Percentiles rank a stretch among this genome's conserved stretches.
phyloP scores from a whole-genome alignment of 1,140 invertebrate genomes.

The Copidosoma floridanum region DNA sequence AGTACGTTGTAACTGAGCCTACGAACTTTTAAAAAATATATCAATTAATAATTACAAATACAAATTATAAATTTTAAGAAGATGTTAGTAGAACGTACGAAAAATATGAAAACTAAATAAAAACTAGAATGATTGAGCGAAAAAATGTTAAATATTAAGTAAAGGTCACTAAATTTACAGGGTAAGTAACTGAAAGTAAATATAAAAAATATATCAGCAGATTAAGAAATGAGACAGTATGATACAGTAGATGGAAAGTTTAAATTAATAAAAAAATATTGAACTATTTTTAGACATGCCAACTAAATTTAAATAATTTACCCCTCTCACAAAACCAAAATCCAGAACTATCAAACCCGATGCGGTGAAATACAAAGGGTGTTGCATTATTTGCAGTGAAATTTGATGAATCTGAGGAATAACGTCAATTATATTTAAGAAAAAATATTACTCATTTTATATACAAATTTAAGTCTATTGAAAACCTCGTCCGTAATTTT shows the following conservation, averaged over 20 bases:
- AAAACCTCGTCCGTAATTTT: slow-evolving; percentile 9
- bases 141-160: too few species aligned
- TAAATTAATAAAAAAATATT: too few species aligned
- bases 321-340: slow-evolving; percentile 34
- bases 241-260: too few species aligned
- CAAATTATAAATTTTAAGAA: not conserved
- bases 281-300: not conserved
- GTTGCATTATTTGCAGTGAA: slow-evolving; percentile 39
- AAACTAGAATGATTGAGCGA: not conserved
- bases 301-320: slow-evolving; percentile 12
- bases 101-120: not conserved
- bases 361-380: slow-evolving; percentile 38
- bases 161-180: too few species aligned
- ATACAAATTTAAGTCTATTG: slow-evolving; percentile 27
- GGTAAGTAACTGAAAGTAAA: too few species aligned
- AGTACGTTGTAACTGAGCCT: slow-evolving; percentile 66
- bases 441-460: slow-evolving; percentile 22
- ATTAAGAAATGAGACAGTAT: too few species aligned
- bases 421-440: not conserved
- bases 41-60: not conserved
- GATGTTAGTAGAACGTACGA: not conserved
- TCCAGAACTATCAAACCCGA: slow-evolving; percentile 40
- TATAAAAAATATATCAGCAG: too few species aligned
- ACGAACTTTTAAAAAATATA: slow-evolving; percentile 53
- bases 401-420: slow-evolving; percentile 38